A percentile compares a stretch with the other conserved stretches of the same genome.
phyloP scores from a whole-genome alignment of 2,113 vertebrate species.

The Callocephalon fimbriatum region DNA sequence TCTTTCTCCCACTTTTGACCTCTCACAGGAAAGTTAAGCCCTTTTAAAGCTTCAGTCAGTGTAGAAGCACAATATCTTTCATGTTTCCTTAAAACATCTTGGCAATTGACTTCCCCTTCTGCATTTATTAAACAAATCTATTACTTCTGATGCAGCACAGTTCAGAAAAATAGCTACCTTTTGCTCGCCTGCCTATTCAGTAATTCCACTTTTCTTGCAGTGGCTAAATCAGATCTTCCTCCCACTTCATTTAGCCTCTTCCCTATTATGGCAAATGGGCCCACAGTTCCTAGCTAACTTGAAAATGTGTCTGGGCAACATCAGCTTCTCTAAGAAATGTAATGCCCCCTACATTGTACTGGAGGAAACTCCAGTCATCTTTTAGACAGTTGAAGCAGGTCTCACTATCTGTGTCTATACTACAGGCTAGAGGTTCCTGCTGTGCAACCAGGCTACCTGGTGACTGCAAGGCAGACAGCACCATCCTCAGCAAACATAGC shows the following conservation, averaged over 20 bases:
- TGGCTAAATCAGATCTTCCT: neutral
- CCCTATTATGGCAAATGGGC: neutral
- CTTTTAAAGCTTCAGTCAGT: neutral
- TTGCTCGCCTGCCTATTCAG: neutral
- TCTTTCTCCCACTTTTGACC: neutral
- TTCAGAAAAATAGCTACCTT: neutral
- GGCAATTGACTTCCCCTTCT: neutral
- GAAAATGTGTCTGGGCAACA: accelerated
- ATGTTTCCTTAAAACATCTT: neutral
- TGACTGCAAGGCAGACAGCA: neutral
- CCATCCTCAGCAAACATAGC: neutral
- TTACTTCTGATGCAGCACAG: neutral
- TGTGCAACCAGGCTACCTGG: neutral
- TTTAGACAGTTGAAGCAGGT: neutral
- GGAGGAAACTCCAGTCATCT: neutral
- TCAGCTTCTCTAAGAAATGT: neutral
- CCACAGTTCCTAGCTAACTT: neutral
- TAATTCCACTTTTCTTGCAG: neutral
- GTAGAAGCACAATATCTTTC: neutral
- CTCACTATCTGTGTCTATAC: neutral
- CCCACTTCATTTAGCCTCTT: neutral
- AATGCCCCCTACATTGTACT: neutral
- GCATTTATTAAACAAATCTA: neutral
- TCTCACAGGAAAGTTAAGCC: neutral
- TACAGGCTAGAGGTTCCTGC: neutral